phyloP scores from a whole-genome alignment of 2,113 vertebrate species.

The Microcebus murinus region DNA sequence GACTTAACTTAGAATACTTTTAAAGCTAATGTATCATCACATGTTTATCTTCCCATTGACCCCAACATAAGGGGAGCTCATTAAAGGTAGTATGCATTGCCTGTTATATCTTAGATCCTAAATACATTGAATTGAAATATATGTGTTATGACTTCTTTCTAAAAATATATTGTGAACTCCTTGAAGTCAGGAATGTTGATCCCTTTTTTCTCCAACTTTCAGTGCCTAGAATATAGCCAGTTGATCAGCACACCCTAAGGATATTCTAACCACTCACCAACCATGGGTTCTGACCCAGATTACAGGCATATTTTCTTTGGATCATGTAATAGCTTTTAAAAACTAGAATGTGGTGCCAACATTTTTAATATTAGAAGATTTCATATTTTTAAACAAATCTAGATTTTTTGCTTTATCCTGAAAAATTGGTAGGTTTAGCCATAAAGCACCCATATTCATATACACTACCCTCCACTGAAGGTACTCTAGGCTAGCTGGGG shows the following conservation, averaged over 20 bases:
- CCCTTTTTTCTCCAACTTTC: not conserved
- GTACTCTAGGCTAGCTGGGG: not conserved
- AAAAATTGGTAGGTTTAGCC: not conserved
- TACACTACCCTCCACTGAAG: not conserved
- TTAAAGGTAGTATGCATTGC: not conserved
- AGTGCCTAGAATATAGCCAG: not conserved
- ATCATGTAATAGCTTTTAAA: not conserved
- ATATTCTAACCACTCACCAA: not conserved
- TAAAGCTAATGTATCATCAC: not conserved
- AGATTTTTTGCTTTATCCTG: not conserved
- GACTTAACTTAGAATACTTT: not conserved
- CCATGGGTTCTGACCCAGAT: not conserved
- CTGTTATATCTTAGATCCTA: not conserved
- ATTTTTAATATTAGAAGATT: not conserved
- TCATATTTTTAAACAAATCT: not conserved
- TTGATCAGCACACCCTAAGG: not conserved
- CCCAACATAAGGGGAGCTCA: not conserved
- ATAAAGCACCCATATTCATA: not conserved
- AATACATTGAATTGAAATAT: not conserved
- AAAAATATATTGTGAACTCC: not conserved
- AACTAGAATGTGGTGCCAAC: not conserved
- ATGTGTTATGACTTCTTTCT: not conserved
- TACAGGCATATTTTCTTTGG: not conserved
- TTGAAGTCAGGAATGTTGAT: not conserved
- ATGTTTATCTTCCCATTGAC: not conserved